Evolutionary conservation across 2,888 invertebrate species (phyloP).

Genomic region (Pachliopta kotzebuea): DNA sequence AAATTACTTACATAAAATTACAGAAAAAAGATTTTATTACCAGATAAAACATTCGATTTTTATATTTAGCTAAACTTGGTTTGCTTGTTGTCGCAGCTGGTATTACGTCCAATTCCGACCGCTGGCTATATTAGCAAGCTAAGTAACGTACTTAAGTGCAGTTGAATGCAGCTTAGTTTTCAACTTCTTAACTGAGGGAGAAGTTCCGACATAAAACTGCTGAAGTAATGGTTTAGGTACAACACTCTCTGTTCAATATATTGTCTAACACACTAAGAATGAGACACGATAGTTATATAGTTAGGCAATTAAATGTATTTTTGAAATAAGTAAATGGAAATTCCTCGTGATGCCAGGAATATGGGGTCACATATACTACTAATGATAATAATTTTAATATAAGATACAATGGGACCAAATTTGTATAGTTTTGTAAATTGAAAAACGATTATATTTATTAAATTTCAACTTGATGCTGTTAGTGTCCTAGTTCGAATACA

Average conservation of each 20-base stretch:
- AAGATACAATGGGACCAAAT: no score
- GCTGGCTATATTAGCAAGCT: slow-evolving; percentile 23
- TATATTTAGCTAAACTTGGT: slow-evolving; percentile 19
- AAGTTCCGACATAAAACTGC: slow-evolving; percentile 25
- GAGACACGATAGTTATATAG: neutral
- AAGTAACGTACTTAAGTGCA: slow-evolving; percentile 27
- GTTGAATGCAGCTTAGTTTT: slow-evolving; percentile 27
- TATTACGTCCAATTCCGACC: slow-evolving; percentile 17
- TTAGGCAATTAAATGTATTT: no score
- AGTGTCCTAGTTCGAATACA: no score
- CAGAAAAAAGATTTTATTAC: neutral
- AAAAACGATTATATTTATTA: no score
- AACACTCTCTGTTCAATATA: slow-evolving; percentile 8
- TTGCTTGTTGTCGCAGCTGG: slow-evolving; percentile 24
- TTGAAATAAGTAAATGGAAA: no score
- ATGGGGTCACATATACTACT: no score
- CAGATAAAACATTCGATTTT: slow-evolving; percentile 10
- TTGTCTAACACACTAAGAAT: neutral
- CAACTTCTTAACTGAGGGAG: slow-evolving; percentile 15
- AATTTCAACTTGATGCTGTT: no score
- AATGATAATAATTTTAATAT: no score
- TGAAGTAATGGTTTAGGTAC: slow-evolving; percentile 14
- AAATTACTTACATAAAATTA: neutral
- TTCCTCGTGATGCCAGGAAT: no score
- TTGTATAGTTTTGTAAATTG: no score